A percentile compares a stretch with the other conserved stretches of the same genome.
Conservation (phyloP, 2,113 vertebrate genomes). For the Cyprinus carpio region DNA sequence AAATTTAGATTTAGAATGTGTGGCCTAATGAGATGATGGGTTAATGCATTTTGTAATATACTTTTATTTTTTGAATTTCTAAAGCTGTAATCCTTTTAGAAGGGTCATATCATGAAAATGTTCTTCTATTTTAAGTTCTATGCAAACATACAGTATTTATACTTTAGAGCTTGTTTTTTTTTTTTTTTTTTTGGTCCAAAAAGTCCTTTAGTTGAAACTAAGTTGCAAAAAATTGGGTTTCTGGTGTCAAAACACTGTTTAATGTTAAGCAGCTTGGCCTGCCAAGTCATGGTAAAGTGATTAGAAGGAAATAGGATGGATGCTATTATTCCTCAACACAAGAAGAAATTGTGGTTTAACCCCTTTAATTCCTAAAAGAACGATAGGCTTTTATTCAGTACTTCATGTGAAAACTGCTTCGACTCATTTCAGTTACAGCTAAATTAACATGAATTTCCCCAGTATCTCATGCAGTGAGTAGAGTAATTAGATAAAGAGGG, state of each 20-base stretch:
- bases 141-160: background rate
- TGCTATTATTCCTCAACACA: background rate
- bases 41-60: background rate
- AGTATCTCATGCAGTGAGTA: background rate
- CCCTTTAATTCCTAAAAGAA: background rate
- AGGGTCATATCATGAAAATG: background rate
- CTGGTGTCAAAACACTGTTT: too few species aligned
- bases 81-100: background rate
- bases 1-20: background rate
- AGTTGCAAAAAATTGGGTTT: too few species aligned
- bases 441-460: background rate
- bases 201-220: too few species aligned
- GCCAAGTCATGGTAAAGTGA: background rate
- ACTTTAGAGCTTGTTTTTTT: background rate
- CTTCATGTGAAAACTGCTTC: background rate
- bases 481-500: conserved; percentile 21
- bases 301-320: background rate
- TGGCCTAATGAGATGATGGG: background rate
- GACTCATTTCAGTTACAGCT: background rate
- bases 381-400: too few species aligned
- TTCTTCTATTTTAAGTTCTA: background rate
- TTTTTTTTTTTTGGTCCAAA: too few species aligned
- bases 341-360: background rate
- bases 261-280: background rate
- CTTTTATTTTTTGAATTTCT: background rate